Evolutionary conservation across 2,113 vertebrate species (phyloP).

Genomic region (Thinocorus orbignyianus): DNA sequence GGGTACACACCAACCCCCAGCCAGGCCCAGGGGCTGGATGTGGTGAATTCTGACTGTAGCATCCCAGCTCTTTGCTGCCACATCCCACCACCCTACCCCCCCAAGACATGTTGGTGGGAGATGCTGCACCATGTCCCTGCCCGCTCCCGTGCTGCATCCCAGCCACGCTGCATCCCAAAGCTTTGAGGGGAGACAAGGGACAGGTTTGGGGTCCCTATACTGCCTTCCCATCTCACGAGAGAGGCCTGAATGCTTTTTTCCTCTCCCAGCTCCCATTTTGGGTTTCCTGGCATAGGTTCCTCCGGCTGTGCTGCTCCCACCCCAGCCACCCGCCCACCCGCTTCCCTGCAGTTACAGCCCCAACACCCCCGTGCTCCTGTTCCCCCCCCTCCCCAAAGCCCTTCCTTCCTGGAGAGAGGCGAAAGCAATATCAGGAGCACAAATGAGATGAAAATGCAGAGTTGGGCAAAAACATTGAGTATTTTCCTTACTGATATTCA

Average conservation of each 20-base stretch:
- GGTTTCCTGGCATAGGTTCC: neutral
- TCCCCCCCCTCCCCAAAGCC: neutral
- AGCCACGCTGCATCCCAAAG: neutral
- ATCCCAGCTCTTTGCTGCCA: neutral
- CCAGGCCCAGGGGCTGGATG: neutral
- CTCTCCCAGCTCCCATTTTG: neutral
- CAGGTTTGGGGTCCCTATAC: neutral
- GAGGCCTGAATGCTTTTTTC: neutral
- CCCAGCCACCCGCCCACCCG: neutral
- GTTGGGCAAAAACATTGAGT: neutral
- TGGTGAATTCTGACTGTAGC: no score
- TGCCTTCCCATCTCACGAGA: neutral
- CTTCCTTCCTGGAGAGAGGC: neutral
- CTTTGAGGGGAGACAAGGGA: neutral
- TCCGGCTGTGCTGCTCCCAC: neutral
- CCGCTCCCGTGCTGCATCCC: neutral
- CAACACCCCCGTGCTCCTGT: neutral
- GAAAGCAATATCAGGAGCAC: neutral
- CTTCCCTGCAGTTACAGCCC: neutral
- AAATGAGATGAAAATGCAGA: neutral
- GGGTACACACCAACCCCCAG: no score
- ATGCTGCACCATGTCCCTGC: neutral
- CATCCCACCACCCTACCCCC: neutral
- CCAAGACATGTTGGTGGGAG: rapidly evolving
- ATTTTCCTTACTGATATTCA: neutral